phyloP scores from a whole-genome alignment of 2,888 invertebrate genomes.

The Sinhomidia bicolor region DNA sequence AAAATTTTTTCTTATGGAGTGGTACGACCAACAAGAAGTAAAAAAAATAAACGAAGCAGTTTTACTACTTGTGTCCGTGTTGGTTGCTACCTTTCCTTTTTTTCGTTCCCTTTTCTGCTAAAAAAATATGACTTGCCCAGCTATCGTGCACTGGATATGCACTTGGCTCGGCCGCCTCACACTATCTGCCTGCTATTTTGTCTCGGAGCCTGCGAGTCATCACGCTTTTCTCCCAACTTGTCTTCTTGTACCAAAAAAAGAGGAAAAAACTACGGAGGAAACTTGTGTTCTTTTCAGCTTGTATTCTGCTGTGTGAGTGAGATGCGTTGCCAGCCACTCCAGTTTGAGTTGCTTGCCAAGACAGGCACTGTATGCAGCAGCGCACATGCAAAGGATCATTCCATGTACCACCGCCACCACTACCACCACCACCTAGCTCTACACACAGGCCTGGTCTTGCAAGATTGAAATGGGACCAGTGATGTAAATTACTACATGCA shows the following conservation, averaged over 20 bases:
- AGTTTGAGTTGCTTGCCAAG: not conserved
- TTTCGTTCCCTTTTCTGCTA: constrained; percentile 13
- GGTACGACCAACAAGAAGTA: not conserved
- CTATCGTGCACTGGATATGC: constrained; percentile 58
- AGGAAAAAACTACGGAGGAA: not conserved
- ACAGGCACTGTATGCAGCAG: not conserved
- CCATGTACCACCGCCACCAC: not conserved
- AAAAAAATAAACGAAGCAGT: constrained; percentile 36
- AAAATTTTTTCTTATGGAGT: constrained; percentile 38
- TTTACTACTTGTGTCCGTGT: not conserved
- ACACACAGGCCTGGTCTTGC: not conserved
- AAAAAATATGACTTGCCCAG: constrained; percentile 44
- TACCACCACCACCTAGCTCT: not conserved
- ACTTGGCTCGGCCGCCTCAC: constrained; percentile 61
- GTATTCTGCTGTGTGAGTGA: not conserved
- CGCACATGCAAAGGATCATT: not conserved
- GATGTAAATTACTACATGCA: constrained; percentile 20
- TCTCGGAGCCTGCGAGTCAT: constrained; percentile 69
- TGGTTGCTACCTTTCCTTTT: not conserved
- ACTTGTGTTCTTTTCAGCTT: not conserved
- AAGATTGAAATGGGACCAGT: constrained; percentile 35
- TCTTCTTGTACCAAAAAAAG: constrained; percentile 33
- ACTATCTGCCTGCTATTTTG: constrained; percentile 61
- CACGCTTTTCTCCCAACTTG: constrained; percentile 49
- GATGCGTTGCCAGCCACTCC: constrained; percentile 18